Conservation (phyloP, 2,888 invertebrate genomes). For the Leptura quadrifasciata region DNA sequence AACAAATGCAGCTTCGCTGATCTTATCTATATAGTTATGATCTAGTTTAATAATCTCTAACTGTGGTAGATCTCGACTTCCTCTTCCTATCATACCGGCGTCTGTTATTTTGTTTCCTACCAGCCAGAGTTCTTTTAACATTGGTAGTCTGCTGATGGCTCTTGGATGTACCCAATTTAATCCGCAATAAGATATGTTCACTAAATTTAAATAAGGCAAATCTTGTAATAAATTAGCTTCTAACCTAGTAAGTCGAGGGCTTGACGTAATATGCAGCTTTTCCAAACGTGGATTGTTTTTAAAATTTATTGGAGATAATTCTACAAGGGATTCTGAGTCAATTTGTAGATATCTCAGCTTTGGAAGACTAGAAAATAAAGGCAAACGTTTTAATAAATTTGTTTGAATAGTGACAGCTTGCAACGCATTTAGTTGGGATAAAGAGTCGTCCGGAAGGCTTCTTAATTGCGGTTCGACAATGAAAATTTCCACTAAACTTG, state of each 20-base stretch:
- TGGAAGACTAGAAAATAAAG: constrained; percentile 82
- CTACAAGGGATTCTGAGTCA: constrained; percentile 81
- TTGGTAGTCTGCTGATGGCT: constrained; percentile 83
- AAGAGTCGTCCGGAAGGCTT: constrained; percentile 86
- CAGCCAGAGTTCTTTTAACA: constrained; percentile 82
- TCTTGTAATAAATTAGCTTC: constrained; percentile 84
- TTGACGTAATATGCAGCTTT: constrained; percentile 84
- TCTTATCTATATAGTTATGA: constrained; percentile 81
- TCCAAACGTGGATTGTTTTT: constrained; percentile 83
- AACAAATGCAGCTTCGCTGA: constrained; percentile 87
- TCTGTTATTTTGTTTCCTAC: constrained; percentile 85
- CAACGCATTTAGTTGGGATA: constrained; percentile 83
- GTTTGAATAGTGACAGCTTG: constrained; percentile 91
- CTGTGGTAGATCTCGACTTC: constrained; percentile 84
- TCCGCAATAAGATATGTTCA: constrained; percentile 87
- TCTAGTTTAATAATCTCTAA: constrained; percentile 82
- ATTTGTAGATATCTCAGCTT: constrained; percentile 84
- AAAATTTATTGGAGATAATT: constrained; percentile 82
- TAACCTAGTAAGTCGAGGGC: constrained; percentile 80
- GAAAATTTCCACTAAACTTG: constrained; percentile 86
- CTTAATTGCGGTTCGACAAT: constrained; percentile 89
- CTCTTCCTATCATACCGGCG: constrained; percentile 88
- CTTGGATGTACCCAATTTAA: constrained; percentile 87
- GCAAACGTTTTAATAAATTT: constrained; percentile 84
- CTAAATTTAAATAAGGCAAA: constrained; percentile 78